phyloP scores from a whole-genome alignment of 1,140 invertebrate genomes.

The Teleogryllus occipitalis region DNA sequence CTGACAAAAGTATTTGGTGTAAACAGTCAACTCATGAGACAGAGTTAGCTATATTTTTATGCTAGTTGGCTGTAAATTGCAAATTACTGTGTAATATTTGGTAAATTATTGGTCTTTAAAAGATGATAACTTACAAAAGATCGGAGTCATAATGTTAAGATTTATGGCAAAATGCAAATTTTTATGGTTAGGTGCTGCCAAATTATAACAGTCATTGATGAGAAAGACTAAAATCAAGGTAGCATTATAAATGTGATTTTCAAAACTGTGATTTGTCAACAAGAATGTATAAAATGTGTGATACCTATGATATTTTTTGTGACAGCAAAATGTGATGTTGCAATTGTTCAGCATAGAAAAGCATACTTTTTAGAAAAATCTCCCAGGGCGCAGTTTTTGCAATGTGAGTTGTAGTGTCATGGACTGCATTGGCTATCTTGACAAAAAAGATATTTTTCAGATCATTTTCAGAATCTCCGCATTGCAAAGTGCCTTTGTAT shows the following conservation, averaged over 20 bases:
- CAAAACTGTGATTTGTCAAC: not conserved
- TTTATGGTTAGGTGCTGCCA: too few relatives aligned
- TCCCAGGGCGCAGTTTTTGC: not conserved
- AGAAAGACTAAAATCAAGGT: not conserved
- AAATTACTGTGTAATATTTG: too few relatives aligned
- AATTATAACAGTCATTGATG: not conserved
- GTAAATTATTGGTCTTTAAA: too few relatives aligned
- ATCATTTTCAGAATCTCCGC: not conserved
- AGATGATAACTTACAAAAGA: too few relatives aligned
- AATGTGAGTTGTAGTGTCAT: not conserved
- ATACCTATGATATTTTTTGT: not conserved
- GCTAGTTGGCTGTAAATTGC: not conserved
- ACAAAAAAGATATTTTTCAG: conserved; percentile 2
- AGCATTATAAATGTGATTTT: not conserved
- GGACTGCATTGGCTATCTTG: not conserved
- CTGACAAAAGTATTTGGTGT: not conserved
- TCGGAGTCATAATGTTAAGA: too few relatives aligned
- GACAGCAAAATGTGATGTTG: not conserved
- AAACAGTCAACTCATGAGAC: not conserved
- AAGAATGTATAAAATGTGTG: not conserved
- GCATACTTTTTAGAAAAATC: not conserved
- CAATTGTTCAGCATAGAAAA: conserved; percentile 1
- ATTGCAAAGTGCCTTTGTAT: not conserved
- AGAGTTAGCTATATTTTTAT: too few relatives aligned
- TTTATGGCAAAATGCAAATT: too few relatives aligned